Evolutionary conservation across 2,888 invertebrate genomes (phyloP), one percentile per base, ranked within the genome.

Genomic region (Leucoma salicis): DNA sequence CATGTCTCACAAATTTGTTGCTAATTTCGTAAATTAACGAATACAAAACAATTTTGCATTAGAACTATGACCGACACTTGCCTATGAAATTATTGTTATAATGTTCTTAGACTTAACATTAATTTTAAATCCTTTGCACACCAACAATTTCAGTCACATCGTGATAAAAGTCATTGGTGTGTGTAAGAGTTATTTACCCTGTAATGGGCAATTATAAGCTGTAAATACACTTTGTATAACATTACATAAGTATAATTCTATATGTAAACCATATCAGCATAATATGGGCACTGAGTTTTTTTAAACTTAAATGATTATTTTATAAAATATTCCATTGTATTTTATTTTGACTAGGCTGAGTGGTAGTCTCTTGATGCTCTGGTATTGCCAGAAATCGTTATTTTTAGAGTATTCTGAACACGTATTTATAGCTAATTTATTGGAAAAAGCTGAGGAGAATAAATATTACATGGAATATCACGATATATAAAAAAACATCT

Each of bases 271-370:
- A 28, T 43, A 43, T 24, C 40, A 31, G 56, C 64, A 64, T 64
- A 60, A 60, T 60, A 59, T 13, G 47, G 60, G 57, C 60, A 57
- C 55, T 60, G 60, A 11, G 7, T n/a, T n/a, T n/a, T n/a, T n/a
- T n/a, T n/a, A n/a, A n/a, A n/a, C n/a, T n/a, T n/a, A n/a, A n/a
- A n/a, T n/a, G n/a, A n/a, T n/a, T 14, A 16, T 7, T 37, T 27
- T 41, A 21, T 41, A 27, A 27, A n/a, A 49, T 53, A 59, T 58
- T 59, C 58, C 58, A 57, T 34, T 46, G 27, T 35, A 12, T 33
- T 31, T 1, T 15, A 25, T 25, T 31, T 5, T 14, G 31, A 35
- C 11, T 35, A 35, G 21, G 18, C 16, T 7, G 21, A 21, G 2
- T 21, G 8, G 21, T 21, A 4, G 5, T n/a, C n/a, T n/a, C n/a